These are phyloP conservation scores for Oxyura jamaicensis DNA, from an alignment of 2,113 vertebrate genomes.

Conservation along the genomic window DNA sequence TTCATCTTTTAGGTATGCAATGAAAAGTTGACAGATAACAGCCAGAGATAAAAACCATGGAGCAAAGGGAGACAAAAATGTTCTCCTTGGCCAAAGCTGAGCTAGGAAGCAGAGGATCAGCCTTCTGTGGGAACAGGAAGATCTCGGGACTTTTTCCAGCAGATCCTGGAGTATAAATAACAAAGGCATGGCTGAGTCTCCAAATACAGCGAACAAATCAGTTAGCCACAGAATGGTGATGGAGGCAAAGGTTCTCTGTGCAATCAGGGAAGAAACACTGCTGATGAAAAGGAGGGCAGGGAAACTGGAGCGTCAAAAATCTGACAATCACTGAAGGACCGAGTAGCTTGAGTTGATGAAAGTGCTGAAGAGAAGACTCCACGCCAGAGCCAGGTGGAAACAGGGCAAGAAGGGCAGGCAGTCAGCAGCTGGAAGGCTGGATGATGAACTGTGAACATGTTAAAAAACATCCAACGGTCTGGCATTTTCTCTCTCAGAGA, in stretches of 20 bases:
- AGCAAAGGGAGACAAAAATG: background rate
- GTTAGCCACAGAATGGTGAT: background rate
- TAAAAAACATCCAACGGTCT: background rate
- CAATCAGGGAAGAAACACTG: background rate
- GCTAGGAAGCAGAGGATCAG: background rate
- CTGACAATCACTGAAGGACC: background rate
- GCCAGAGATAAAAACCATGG: background rate
- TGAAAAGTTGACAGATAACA: background rate
- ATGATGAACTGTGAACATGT: background rate
- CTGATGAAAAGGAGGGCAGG: slow-evolving; percentile 25
- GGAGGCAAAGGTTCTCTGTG: background rate
- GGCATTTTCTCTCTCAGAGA: background rate
- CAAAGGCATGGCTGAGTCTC: background rate
- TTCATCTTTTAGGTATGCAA: background rate
- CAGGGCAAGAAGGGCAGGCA: background rate
- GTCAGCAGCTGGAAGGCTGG: background rate
- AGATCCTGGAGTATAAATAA: background rate
- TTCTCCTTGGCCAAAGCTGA: background rate
- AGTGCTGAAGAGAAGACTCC: background rate
- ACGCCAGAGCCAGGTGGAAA: background rate
- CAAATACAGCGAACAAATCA: background rate
- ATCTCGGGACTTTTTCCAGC: background rate
- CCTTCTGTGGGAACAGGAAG: background rate
- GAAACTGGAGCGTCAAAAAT: slow-evolving; percentile 48
- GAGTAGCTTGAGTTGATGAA: background rate